phyloP scores from a whole-genome alignment of 2,797 vertebrate species.

The Tenualosa ilisha region DNA sequence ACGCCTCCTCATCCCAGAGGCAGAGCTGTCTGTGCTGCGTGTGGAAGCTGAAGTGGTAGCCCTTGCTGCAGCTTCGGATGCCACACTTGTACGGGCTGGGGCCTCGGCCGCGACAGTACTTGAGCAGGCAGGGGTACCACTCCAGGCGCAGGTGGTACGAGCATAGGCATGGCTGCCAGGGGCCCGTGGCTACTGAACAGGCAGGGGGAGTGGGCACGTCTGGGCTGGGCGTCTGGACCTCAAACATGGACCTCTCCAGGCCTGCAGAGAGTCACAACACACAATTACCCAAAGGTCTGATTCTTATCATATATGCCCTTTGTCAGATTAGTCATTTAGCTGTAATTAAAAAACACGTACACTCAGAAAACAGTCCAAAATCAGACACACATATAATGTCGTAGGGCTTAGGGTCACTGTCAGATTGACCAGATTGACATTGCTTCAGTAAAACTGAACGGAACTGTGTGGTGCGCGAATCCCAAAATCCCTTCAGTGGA shows the following conservation, averaged over 20 bases:
- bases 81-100: slow-evolving; percentile 82
- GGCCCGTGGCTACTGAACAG: slow-evolving; percentile 52
- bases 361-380: background rate
- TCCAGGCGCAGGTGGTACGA: slow-evolving; percentile 77
- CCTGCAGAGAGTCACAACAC: slow-evolving; percentile 59
- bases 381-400: too few relatives aligned
- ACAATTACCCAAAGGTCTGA: background rate
- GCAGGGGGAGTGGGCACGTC: slow-evolving; percentile 49
- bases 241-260: slow-evolving; percentile 78
- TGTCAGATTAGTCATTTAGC: too few relatives aligned
- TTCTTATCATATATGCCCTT: background rate
- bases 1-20: slow-evolving; percentile 82
- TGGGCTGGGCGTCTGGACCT: slow-evolving; percentile 64
- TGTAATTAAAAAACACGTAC: too few relatives aligned
- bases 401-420: too few relatives aligned
- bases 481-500: background rate
- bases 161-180: slow-evolving; percentile 77
- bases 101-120: slow-evolving; percentile 79
- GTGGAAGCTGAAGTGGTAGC: slow-evolving; percentile 78
- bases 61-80: slow-evolving; percentile 86
- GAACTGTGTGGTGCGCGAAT: background rate
- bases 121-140: slow-evolving; percentile 87
- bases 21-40: slow-evolving; percentile 79
- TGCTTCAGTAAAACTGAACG: background rate
- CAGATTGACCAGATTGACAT: too few relatives aligned